A percentile compares a stretch with the other conserved stretches of the same genome.
These are phyloP conservation scores for Apamea crenata DNA, from an alignment of 2,888 invertebrate species.

Conservation along the genomic window DNA sequence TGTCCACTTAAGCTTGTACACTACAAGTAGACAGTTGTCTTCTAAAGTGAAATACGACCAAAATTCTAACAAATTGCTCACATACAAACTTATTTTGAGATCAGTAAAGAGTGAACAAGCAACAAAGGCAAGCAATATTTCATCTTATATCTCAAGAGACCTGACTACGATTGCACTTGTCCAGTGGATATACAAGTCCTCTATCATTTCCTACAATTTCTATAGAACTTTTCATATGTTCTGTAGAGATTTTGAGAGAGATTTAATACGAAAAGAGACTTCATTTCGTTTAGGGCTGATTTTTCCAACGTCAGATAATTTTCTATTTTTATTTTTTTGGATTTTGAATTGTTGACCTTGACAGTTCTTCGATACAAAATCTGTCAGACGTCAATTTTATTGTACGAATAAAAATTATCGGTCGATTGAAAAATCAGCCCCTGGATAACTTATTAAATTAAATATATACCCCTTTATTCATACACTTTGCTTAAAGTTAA, in stretches of 20 bases:
- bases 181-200: neutral
- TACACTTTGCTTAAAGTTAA: neutral
- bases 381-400: too few relatives aligned
- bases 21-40: neutral
- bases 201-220: neutral
- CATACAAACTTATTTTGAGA: neutral
- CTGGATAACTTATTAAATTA: too few relatives aligned
- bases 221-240: neutral
- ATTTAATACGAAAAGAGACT: neutral
- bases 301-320: too few relatives aligned
- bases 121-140: conserved; percentile 31
- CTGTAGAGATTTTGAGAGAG: neutral
- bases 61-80: conserved; percentile 6
- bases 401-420: too few relatives aligned
- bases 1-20: too few relatives aligned
- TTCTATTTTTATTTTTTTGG: too few relatives aligned
- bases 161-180: conserved; percentile 10
- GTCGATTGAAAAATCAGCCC: too few relatives aligned
- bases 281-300: neutral
- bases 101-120: conserved; percentile 8
- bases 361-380: too few relatives aligned
- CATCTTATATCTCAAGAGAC: conserved; percentile 27
- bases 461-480: neutral
- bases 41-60: neutral
- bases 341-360: too few relatives aligned